Conservation (phyloP, 2,888 invertebrate species). For the Tenthredo distinguenda region DNA sequence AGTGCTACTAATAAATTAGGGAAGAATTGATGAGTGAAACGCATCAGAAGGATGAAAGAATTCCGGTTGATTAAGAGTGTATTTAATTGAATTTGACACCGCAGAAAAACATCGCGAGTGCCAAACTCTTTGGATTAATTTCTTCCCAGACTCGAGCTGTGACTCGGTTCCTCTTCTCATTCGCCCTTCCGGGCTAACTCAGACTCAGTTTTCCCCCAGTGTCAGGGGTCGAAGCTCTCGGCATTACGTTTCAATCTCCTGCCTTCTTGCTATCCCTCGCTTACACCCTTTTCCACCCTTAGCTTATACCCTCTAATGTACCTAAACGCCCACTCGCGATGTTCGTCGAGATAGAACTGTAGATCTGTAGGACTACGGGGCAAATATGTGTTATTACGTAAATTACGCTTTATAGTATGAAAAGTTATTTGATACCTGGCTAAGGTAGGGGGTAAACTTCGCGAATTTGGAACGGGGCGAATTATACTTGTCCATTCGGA, state of each 20-base stretch:
- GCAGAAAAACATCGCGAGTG: neutral
- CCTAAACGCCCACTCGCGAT: constrained; percentile 33
- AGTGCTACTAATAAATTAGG: neutral
- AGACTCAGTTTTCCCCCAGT: neutral
- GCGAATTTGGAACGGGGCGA: neutral
- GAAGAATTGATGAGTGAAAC: neutral
- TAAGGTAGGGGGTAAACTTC: neutral
- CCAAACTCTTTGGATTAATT: constrained; percentile 23
- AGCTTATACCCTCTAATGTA: constrained; percentile 10
- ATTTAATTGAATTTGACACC: constrained; percentile 1
- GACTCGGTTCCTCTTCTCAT: constrained; percentile 14
- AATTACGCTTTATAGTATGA: constrained; percentile 10
- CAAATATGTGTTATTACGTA: constrained; percentile 23
- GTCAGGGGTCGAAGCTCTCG: constrained; percentile 40
- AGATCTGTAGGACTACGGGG: neutral
- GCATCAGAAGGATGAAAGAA: neutral
- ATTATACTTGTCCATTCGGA: neutral
- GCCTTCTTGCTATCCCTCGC: constrained; percentile 16
- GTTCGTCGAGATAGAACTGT: constrained; percentile 22
- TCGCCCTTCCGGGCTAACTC: neutral
- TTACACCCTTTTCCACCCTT: constrained; percentile 12
- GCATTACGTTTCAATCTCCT: constrained; percentile 51
- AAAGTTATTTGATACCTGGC: neutral
- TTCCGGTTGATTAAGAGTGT: neutral
- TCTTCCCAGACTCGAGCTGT: neutral